A percentile compares a stretch with the other conserved stretches of the same genome.
Evolutionary conservation across 2,797 vertebrate species (phyloP).

Genomic region (Dromococcyx pavoninus): DNA sequence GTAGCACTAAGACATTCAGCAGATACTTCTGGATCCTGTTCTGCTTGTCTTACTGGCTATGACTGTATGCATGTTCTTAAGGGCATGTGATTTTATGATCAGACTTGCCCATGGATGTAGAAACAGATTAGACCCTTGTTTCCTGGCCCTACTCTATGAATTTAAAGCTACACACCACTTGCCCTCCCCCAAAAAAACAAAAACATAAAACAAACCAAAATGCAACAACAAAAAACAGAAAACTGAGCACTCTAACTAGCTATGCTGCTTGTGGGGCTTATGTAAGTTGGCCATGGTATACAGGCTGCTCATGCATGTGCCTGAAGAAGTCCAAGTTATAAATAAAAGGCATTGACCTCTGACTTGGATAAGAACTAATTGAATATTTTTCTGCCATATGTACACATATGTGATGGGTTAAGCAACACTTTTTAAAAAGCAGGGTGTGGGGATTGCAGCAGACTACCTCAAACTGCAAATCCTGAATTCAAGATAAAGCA

Average conservation of each 20-base stretch:
- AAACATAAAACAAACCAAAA: too few relatives aligned
- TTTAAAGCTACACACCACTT: not conserved
- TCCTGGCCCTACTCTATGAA: not conserved
- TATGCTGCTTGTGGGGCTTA: not conserved
- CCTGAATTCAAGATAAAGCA: slow-evolving; percentile 62
- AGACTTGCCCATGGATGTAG: not conserved
- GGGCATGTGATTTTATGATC: not conserved
- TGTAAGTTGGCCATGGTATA: rapidly evolving
- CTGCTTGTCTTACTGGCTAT: not conserved
- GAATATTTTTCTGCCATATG: not conserved
- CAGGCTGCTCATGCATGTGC: not conserved
- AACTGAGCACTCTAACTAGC: not conserved
- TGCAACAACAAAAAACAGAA: not conserved
- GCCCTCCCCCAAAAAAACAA: rapidly evolving
- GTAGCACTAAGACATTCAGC: not conserved
- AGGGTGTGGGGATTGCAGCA: not conserved
- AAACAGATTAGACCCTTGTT: not conserved
- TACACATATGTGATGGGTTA: slow-evolving; percentile 10
- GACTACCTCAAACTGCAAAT: slow-evolving; percentile 45
- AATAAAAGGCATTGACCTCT: not conserved
- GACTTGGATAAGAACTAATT: slow-evolving; percentile 1
- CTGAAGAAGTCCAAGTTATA: not conserved
- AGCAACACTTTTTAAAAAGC: slow-evolving; percentile 40
- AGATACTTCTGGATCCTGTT: not conserved
- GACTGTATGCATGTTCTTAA: not conserved